Percentiles rank a stretch among this genome's conserved stretches.
These are phyloP conservation scores for Epistrophe grossulariae DNA, from an alignment of 2,888 invertebrate genomes.

Conservation along the genomic window DNA sequence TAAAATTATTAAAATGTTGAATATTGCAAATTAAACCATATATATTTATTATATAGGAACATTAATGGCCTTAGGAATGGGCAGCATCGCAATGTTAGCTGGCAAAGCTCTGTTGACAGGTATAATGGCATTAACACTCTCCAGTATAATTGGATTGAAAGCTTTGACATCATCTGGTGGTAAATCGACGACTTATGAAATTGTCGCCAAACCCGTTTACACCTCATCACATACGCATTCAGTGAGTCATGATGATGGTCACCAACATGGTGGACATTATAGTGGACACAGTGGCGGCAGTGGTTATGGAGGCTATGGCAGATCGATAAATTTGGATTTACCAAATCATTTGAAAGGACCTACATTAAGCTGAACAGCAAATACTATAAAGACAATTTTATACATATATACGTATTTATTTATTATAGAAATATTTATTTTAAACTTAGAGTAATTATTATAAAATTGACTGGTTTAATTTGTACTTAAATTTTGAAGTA, in stretches of 20 bases:
- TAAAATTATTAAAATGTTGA: too few species aligned
- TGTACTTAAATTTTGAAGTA: not conserved
- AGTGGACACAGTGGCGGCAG: slow-evolving; percentile 85
- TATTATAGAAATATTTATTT: not conserved
- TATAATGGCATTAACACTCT: slow-evolving; percentile 90
- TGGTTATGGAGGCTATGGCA: slow-evolving; percentile 85
- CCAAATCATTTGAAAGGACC: slow-evolving; percentile 76
- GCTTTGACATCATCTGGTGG: slow-evolving; percentile 88
- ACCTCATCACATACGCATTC: slow-evolving; percentile 87
- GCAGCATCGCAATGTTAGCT: slow-evolving; percentile 90
- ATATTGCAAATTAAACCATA: too few species aligned
- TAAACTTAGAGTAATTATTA: not conserved
- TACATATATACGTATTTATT: not conserved
- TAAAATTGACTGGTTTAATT: not conserved
- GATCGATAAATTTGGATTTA: slow-evolving; percentile 80
- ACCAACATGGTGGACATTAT: slow-evolving; percentile 81
- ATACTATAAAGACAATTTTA: not conserved
- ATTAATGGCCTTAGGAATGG: slow-evolving; percentile 89
- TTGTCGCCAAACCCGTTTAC: slow-evolving; percentile 92
- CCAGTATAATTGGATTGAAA: slow-evolving; percentile 91
- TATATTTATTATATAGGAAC: slow-evolving; percentile 85
- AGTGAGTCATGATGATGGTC: slow-evolving; percentile 86
- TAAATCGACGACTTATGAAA: slow-evolving; percentile 92
- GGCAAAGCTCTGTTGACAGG: slow-evolving; percentile 94
- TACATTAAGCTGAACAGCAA: not conserved